A percentile compares a stretch with the other conserved stretches of the same genome.
These are phyloP conservation scores for Pammene aurita DNA, from an alignment of 2,888 invertebrate species.

Conservation along the genomic window DNA sequence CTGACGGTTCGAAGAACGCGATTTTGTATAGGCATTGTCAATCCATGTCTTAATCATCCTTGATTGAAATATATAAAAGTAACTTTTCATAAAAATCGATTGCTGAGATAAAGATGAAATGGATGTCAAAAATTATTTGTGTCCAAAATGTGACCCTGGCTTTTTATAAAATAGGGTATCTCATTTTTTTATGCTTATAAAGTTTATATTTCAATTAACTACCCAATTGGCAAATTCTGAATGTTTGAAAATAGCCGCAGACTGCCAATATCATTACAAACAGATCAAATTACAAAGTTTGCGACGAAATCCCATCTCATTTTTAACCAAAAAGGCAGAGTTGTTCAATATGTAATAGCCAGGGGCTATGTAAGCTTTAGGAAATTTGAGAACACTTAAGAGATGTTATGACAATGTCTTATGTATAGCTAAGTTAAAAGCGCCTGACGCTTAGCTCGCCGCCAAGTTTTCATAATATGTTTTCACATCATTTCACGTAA, in stretches of 20 bases:
- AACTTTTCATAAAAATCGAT: no score
- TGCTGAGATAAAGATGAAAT: no score
- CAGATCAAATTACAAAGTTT: conserved; percentile 8
- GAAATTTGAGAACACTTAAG: conserved; percentile 39
- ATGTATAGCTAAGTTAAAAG: conserved; percentile 37
- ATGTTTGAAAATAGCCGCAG: neutral
- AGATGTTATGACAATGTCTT: conserved; percentile 33
- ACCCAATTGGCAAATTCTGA: neutral
- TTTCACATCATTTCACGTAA: conserved; percentile 36
- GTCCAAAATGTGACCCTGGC: no score
- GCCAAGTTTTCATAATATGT: conserved; percentile 40
- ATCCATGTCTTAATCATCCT: no score
- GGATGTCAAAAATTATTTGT: no score
- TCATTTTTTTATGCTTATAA: conserved; percentile 3
- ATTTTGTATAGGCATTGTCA: no score
- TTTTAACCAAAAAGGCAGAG: conserved; percentile 8
- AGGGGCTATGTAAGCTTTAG: conserved; percentile 20
- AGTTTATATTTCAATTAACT: neutral
- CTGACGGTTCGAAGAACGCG: no score
- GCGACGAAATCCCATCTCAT: neutral
- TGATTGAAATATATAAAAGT: no score
- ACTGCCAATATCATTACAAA: neutral
- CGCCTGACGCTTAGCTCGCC: conserved; percentile 33
- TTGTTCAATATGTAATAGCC: conserved; percentile 33
- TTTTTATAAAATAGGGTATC: no score